Percentiles rank a stretch among this genome's conserved stretches.
phyloP scores from a whole-genome alignment of 2,113 vertebrate genomes.

The Otus sunia region DNA sequence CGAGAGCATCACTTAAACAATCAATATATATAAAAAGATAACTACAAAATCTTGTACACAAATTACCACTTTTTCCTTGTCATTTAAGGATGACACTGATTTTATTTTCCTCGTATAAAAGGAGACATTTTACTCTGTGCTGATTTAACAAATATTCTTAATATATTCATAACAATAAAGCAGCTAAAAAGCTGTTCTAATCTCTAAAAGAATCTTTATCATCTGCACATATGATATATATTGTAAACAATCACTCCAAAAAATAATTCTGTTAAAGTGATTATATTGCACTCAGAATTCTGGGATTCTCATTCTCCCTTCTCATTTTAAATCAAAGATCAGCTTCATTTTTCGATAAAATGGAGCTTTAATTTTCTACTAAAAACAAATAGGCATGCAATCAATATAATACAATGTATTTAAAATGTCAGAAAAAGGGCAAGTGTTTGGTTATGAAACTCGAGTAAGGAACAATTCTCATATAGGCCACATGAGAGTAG shows the following conservation, averaged over 20 bases:
- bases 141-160: constrained; percentile 41
- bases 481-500: not conserved
- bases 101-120: constrained; percentile 61
- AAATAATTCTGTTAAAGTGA: constrained; percentile 9
- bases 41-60: constrained; percentile 12
- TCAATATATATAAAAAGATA: not conserved
- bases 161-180: constrained; percentile 19
- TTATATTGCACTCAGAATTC: constrained; percentile 49
- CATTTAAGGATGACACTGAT: not conserved
- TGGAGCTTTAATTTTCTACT: constrained; percentile 45
- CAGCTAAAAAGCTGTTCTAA: constrained; percentile 32
- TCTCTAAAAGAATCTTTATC: constrained; percentile 8
- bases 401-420: constrained; percentile 12
- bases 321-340: constrained; percentile 18
- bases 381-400: constrained; percentile 38
- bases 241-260: constrained; percentile 42
- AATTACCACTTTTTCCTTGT: constrained; percentile 29
- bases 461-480: constrained; percentile 8
- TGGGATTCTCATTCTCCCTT: not conserved
- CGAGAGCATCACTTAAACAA: not conserved
- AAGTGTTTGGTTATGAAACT: not conserved
- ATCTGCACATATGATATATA: constrained; percentile 15
- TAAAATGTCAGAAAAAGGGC: constrained; percentile 6
- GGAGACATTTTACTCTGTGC: constrained; percentile 25
- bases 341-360: constrained; percentile 36